Conservation (phyloP, 2,888 invertebrate genomes). For the Herminia tarsipennalis region DNA sequence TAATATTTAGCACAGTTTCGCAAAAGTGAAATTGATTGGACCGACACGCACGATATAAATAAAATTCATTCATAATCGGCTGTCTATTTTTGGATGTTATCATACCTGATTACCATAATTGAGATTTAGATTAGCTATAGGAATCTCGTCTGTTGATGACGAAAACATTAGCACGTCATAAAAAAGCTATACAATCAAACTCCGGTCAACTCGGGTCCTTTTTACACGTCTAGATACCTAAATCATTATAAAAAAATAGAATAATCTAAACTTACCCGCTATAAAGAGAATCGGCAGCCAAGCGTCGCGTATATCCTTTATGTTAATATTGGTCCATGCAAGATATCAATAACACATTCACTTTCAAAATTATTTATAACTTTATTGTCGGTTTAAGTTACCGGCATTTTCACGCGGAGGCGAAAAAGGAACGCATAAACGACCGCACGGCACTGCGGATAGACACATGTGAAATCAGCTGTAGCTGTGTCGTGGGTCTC, state of each 20-base stretch:
- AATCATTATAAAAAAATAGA: neutral
- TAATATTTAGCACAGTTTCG: conserved; percentile 3
- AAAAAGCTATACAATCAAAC: too few relatives aligned
- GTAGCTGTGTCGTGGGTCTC: conserved; percentile 54
- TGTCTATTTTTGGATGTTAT: neutral
- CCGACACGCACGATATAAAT: neutral
- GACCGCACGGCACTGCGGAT: conserved; percentile 60
- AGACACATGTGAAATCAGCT: conserved; percentile 83
- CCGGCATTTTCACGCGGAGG: conserved; percentile 65
- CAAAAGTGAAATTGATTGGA: conserved; percentile 14
- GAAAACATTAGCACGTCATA: too few relatives aligned
- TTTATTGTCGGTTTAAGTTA: conserved; percentile 48
- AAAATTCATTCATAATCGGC: neutral
- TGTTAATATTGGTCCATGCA: conserved; percentile 38
- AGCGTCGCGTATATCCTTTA: conserved; percentile 37
- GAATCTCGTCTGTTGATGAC: too few relatives aligned
- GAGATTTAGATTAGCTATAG: neutral
- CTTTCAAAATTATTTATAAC: conserved; percentile 49
- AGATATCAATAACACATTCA: conserved; percentile 57
- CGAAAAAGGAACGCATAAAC: conserved; percentile 46
- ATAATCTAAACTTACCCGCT: conserved; percentile 52
- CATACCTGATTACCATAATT: neutral
- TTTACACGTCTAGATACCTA: too few relatives aligned
- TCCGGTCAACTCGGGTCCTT: too few relatives aligned
- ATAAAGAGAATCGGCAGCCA: conserved; percentile 39